A percentile compares a stretch with the other conserved stretches of the same genome.
These are phyloP conservation scores for Lomographa bimaculata DNA, from an alignment of 2,888 invertebrate genomes.

Conservation along the genomic window DNA sequence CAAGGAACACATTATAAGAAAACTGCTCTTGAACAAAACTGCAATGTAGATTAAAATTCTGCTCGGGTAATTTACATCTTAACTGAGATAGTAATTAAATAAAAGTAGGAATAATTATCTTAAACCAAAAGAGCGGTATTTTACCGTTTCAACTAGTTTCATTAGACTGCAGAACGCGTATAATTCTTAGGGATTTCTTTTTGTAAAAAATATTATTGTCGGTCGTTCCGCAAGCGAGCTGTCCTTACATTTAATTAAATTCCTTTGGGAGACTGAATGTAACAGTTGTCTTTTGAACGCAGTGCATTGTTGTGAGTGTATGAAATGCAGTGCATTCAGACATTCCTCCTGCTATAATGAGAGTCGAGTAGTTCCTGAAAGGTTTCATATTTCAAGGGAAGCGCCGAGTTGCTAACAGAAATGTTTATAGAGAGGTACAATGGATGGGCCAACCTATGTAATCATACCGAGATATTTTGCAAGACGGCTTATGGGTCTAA, in stretches of 20 bases:
- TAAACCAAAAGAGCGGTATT: conserved; percentile 30
- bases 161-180: conserved; percentile 32
- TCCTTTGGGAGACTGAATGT: conserved; percentile 38
- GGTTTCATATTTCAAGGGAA: conserved; percentile 22
- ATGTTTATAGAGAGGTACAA: conserved; percentile 4
- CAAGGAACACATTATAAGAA: conserved; percentile 45
- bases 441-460: conserved; percentile 31
- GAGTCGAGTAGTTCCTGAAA: conserved; percentile 17
- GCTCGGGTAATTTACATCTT: conserved; percentile 42
- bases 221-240: conserved; percentile 31
- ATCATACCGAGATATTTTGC: conserved; percentile 43
- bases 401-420: conserved; percentile 6
- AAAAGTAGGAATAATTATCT: conserved; percentile 30
- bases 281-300: conserved; percentile 27
- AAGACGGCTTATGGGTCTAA: conserved; percentile 46
- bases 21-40: conserved; percentile 36
- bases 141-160: conserved; percentile 35
- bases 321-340: conserved; percentile 21
- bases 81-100: conserved; percentile 39
- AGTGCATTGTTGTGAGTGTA: conserved; percentile 21
- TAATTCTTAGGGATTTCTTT: conserved; percentile 39
- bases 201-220: conserved; percentile 45
- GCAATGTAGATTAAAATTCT: conserved; percentile 47
- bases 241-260: conserved; percentile 58
- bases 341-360: conserved; percentile 18